These are phyloP conservation scores for Coracias cyanogaster DNA, from an alignment of 2,797 vertebrate genomes.

Conservation along the genomic window DNA sequence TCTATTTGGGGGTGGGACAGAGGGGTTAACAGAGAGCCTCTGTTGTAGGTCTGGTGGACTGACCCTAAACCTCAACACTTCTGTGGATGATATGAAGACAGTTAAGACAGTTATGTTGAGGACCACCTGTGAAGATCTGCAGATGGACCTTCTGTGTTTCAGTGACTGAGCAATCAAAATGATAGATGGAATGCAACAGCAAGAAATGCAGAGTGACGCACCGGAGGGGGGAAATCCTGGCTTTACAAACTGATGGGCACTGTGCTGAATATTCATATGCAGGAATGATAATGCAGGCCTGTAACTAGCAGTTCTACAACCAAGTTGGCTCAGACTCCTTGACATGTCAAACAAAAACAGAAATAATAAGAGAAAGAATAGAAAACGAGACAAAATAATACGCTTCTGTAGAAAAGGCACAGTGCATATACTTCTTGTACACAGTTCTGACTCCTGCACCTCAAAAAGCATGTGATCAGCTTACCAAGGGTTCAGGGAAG, in stretches of 20 bases:
- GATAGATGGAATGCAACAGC: neutral
- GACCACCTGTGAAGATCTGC: neutral
- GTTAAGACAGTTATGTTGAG: neutral
- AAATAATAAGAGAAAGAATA: neutral
- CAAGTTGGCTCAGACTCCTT: neutral
- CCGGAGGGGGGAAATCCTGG: neutral
- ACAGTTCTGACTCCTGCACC: neutral
- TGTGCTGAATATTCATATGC: neutral
- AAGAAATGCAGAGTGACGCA: neutral
- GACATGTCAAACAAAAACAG: neutral
- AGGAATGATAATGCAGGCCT: neutral
- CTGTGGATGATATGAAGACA: neutral
- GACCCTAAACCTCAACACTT: neutral
- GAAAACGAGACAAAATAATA: neutral
- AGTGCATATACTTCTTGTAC: neutral
- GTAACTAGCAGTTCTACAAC: neutral
- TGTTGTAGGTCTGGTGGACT: too few species aligned
- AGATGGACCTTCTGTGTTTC: neutral
- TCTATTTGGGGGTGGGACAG: too few species aligned
- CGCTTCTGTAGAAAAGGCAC: neutral
- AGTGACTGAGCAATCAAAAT: neutral
- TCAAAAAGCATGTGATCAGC: neutral
- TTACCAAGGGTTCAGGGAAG: neutral
- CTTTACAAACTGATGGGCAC: neutral
- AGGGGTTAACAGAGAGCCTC: too few species aligned